A percentile compares a stretch with the other conserved stretches of the same genome.
These are phyloP conservation scores for Ophion obscuratus DNA, from an alignment of 2,888 invertebrate species.

Conservation along the genomic window DNA sequence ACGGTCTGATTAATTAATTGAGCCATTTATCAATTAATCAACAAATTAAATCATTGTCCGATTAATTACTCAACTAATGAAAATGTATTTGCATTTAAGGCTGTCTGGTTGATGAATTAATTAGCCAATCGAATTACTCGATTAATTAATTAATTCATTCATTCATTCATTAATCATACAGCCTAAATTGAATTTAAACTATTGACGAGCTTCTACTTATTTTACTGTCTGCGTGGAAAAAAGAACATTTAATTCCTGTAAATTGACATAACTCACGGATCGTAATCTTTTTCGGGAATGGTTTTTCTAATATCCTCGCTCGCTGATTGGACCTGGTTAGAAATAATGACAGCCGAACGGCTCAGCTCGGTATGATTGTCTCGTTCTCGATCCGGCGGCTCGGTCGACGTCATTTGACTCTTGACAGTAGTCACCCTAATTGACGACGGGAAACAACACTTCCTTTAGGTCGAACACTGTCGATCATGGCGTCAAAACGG, in stretches of 20 bases:
- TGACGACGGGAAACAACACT: slow-evolving; percentile 4
- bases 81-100: not conserved
- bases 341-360: slow-evolving; percentile 58
- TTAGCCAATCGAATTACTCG: no score
- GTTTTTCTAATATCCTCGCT: slow-evolving; percentile 59
- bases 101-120: no score
- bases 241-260: not conserved
- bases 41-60: not conserved
- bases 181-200: no score
- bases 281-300: slow-evolving; percentile 66
- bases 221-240: not conserved
- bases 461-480: not conserved
- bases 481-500: not conserved
- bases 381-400: slow-evolving; percentile 61
- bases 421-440: slow-evolving; percentile 69
- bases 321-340: slow-evolving; percentile 56
- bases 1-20: no score
- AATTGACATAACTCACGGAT: slow-evolving; percentile 58
- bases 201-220: no score
- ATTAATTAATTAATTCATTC: no score
- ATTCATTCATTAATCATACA: no score
- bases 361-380: slow-evolving; percentile 60
- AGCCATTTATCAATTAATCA: no score
- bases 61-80: not conserved
- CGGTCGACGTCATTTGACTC: slow-evolving; percentile 70